Percentiles rank a stretch among this genome's conserved stretches.
phyloP scores from a whole-genome alignment of 2,113 vertebrate species.

The Scophthalmus maximus region DNA sequence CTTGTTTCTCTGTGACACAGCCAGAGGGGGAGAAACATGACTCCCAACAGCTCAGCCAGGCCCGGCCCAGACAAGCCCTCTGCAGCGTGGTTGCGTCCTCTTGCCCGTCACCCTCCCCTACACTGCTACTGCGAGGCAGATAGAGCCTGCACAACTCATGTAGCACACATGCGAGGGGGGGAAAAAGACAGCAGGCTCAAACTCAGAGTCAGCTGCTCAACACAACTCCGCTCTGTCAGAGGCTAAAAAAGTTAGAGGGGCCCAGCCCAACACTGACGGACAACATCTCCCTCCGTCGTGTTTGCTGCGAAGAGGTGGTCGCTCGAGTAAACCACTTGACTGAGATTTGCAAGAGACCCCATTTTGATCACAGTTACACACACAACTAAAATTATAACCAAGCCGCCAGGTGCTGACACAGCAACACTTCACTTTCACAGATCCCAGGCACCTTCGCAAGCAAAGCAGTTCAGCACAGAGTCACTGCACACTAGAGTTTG shows the following conservation, averaged over 20 bases:
- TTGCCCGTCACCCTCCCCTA: constrained; percentile 13
- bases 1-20: constrained; percentile 67
- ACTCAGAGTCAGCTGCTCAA: constrained; percentile 28
- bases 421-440: constrained; percentile 8
- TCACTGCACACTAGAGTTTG: not conserved
- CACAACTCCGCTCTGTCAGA: not conserved
- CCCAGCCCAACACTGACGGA: constrained; percentile 6
- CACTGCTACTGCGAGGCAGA: constrained; percentile 6
- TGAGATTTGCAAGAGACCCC: not conserved
- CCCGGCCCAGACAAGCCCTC: constrained; percentile 44
- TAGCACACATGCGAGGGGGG: not conserved
- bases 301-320: not conserved
- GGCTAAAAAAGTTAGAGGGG: constrained; percentile 5
- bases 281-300: constrained; percentile 14
- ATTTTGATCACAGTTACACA: constrained; percentile 6
- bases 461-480: not conserved
- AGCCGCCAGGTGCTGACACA: constrained; percentile 22
- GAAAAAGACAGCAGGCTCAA: constrained; percentile 13
- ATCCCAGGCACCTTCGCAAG: not conserved
- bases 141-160: constrained; percentile 3
- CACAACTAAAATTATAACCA: constrained; percentile 9
- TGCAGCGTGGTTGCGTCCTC: constrained; percentile 37
- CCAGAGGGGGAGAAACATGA: constrained; percentile 72
- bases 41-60: constrained; percentile 49
- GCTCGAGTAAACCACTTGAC: not conserved